Evolutionary conservation across 2,113 vertebrate species (phyloP).

Genomic region (Peromyscus leucopus): DNA sequence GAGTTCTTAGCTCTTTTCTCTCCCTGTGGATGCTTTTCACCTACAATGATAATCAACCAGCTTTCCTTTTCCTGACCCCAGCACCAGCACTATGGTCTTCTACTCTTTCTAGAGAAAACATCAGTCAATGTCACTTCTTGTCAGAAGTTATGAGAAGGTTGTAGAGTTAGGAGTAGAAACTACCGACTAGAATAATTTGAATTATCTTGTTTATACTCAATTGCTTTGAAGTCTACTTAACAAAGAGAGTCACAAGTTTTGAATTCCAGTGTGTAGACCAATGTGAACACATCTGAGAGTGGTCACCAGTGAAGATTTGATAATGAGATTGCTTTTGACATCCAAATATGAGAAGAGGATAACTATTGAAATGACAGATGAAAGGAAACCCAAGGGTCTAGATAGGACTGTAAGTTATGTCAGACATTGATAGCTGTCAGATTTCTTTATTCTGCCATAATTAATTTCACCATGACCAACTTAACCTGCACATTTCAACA

Average conservation of each 20-base stretch:
- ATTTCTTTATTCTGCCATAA: slow-evolving; percentile 5
- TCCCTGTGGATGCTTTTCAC: not conserved
- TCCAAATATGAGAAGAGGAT: slow-evolving; percentile 33
- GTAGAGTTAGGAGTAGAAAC: slow-evolving; percentile 2
- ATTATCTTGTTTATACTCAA: slow-evolving; percentile 50
- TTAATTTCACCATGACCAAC: not conserved
- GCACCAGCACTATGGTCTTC: not conserved
- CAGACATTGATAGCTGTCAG: not conserved
- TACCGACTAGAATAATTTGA: slow-evolving; percentile 58
- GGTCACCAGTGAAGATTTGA: slow-evolving; percentile 25
- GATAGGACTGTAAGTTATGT: not conserved
- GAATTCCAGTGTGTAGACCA: slow-evolving; percentile 20
- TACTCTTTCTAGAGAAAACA: not conserved
- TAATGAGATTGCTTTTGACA: slow-evolving; percentile 61
- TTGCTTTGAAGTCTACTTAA: slow-evolving; percentile 62
- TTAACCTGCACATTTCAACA: slow-evolving; percentile 29
- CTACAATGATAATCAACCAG: not conserved
- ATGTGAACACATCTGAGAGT: slow-evolving; percentile 27
- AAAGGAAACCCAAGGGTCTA: not conserved
- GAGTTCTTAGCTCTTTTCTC: not conserved
- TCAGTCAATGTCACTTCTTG: not conserved
- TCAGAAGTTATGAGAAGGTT: slow-evolving; percentile 24
- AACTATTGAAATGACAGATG: slow-evolving; percentile 9
- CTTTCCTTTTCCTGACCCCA: not conserved
- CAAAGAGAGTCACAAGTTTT: not conserved